Percentiles rank a stretch among this genome's conserved stretches.
Evolutionary conservation across 2,797 vertebrate genomes (phyloP).

Genomic region (Diplodus puntazzo): DNA sequence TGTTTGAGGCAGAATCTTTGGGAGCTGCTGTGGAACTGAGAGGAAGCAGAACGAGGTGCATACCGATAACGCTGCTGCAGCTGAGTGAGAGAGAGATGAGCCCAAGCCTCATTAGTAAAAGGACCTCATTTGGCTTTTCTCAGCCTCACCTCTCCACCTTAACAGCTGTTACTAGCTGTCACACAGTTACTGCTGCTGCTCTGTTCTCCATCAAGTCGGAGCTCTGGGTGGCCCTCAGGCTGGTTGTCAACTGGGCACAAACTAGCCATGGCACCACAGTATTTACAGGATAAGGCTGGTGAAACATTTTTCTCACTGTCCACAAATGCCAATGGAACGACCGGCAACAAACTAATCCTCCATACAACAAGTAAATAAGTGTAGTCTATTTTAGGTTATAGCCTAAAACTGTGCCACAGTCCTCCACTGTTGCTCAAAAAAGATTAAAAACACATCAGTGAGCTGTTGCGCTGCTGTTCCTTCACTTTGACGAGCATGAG

Average conservation of each 20-base stretch:
- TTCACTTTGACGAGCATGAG: slow-evolving; percentile 3
- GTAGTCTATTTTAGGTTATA: background rate
- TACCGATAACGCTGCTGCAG: slow-evolving; percentile 78
- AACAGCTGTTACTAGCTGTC: slow-evolving; percentile 76
- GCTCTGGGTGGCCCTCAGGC: slow-evolving; percentile 45
- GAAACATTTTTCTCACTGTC: slow-evolving; percentile 12
- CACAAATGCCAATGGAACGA: slow-evolving; percentile 22
- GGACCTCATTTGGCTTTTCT: slow-evolving; percentile 76
- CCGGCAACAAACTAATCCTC: background rate
- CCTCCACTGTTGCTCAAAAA: background rate
- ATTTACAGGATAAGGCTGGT: slow-evolving; percentile 17
- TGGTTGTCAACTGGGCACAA: slow-evolving; percentile 38
- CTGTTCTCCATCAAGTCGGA: slow-evolving; percentile 30
- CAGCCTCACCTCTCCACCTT: slow-evolving; percentile 75
- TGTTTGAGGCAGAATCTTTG: slow-evolving; percentile 74
- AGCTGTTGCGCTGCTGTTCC: background rate
- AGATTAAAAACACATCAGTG: slow-evolving; percentile 9
- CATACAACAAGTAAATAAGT: background rate
- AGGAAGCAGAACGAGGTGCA: slow-evolving; percentile 76
- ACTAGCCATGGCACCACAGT: slow-evolving; percentile 14
- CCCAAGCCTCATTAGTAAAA: slow-evolving; percentile 77
- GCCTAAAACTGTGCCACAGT: background rate
- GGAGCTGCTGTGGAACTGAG: slow-evolving; percentile 67
- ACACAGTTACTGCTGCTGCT: slow-evolving; percentile 33
- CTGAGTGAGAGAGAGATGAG: slow-evolving; percentile 57